Conservation (phyloP, 2,888 invertebrate genomes). For the Chrysodeixis includens region DNA sequence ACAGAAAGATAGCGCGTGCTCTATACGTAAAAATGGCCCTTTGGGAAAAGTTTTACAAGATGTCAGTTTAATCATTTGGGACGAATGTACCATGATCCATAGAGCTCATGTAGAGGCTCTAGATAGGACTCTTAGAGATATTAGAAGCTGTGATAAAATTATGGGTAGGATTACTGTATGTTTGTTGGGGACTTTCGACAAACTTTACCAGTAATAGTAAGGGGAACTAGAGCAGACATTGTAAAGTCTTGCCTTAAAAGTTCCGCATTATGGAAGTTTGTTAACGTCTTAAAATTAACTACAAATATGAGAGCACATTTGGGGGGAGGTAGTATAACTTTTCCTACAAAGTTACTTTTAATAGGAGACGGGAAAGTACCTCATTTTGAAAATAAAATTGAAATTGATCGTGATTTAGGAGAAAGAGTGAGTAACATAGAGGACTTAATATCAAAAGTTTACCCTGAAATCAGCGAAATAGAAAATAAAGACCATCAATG, state of each 20-base stretch:
- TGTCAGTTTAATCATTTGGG: conserved; percentile 43
- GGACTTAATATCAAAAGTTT: conserved; percentile 39
- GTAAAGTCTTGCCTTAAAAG: conserved; percentile 43
- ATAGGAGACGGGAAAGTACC: conserved; percentile 36
- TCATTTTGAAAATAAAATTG: conserved; percentile 43
- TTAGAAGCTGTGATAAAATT: conserved; percentile 36
- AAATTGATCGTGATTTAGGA: conserved; percentile 47
- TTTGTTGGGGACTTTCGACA: conserved; percentile 53
- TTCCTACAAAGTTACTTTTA: conserved; percentile 53
- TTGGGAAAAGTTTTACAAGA: conserved; percentile 35
- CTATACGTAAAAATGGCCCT: conserved; percentile 49
- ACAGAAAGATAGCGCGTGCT: conserved; percentile 39
- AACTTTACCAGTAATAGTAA: conserved; percentile 46
- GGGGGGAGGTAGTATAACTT: conserved; percentile 47
- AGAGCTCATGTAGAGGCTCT: conserved; percentile 53
- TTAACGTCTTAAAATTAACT: conserved; percentile 46
- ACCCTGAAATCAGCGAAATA: conserved; percentile 48
- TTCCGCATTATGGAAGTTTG: conserved; percentile 51
- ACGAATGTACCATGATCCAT: conserved; percentile 48
- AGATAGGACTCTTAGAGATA: conserved; percentile 51
- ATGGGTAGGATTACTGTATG: conserved; percentile 52
- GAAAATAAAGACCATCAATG: conserved; percentile 30
- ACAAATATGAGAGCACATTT: conserved; percentile 58
- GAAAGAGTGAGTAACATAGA: conserved; percentile 42
- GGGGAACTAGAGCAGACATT: conserved; percentile 48